Evolutionary conservation across 2,888 invertebrate species (phyloP).

Genomic region (Idaea aversata): DNA sequence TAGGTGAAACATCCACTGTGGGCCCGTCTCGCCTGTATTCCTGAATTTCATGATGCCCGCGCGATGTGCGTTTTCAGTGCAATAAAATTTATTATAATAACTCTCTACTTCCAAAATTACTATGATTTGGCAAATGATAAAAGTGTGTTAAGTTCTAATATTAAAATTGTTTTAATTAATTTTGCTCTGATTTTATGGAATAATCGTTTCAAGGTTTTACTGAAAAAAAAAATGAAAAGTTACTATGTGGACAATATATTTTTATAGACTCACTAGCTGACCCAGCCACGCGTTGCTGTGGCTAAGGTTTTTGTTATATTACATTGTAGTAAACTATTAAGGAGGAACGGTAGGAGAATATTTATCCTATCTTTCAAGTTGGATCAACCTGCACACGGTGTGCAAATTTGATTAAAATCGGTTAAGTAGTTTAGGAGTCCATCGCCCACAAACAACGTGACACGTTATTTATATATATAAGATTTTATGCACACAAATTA

Average conservation of each 20-base stretch:
- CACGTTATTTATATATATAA: no score
- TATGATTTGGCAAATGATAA: not conserved
- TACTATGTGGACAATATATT: not conserved
- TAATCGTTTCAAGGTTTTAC: not conserved
- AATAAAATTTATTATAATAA: not conserved
- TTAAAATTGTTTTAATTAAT: not conserved
- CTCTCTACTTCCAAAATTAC: not conserved
- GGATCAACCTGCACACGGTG: no score
- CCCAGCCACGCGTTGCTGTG: no score
- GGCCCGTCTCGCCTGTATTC: conserved; percentile 18
- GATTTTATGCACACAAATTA: no score
- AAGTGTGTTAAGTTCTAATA: not conserved
- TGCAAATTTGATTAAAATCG: no score
- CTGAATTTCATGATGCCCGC: not conserved
- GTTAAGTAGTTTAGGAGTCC: no score
- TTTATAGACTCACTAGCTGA: no score
- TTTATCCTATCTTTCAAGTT: no score
- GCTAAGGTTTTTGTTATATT: no score
- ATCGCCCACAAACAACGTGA: no score
- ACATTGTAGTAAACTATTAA: no score
- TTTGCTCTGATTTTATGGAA: not conserved
- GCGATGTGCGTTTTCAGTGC: not conserved
- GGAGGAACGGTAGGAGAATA: no score
- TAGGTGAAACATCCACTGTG: conserved; percentile 61
- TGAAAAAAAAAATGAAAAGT: not conserved